Evolutionary conservation across 1,140 invertebrate genomes (phyloP), one percentile per base, ranked within the genome.

Genomic region (Brachionus rotundiformis): DNA sequence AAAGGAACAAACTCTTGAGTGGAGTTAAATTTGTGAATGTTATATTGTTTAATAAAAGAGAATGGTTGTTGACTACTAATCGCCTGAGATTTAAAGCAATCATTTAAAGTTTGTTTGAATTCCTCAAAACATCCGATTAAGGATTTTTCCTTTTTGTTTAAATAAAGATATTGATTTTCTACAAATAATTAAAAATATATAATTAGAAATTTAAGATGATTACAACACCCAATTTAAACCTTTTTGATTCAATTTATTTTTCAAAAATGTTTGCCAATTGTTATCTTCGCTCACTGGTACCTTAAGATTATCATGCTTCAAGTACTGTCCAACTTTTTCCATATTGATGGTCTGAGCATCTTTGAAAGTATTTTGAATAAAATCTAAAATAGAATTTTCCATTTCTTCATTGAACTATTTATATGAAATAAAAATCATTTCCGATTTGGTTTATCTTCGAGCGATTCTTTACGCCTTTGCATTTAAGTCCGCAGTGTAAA

Each of bases 261-360:
- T 79, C 10, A 79, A 59, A 29, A 79, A 79, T 19, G 29, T 29
- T 79, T 79, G 76, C 76, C 76, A 79, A 8, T 25, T 79, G 36
- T 79, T 79, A 13, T 79, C 76, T 1, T 79, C 76, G 8, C 16
- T 59, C 5, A n/a, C 41, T 5, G 29, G 47, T 1, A 27, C 27
- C 59, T 79, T 79, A 13, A 79, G 47, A 59, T 79, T 41, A 19
- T 79, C 76, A 41, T 79, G 47, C 29, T 79, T 79, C 54, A 79
- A 79, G 41, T 79, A 79, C 41, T 79, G 76, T 27, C 76, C 76
- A 41, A 79, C 76, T 27, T 79, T 79, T 79, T 79, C 76, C 76
- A 79, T 36, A 25, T 79, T 79, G 8, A 79, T 79, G 13, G 76
- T 79, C 7, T 79, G 76, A 23, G 76, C 76, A 31, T 79, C 76